Evolutionary conservation across 2,888 invertebrate species (phyloP), one percentile per base, ranked within the genome.

Genomic region (Papilio elwesi): DNA sequence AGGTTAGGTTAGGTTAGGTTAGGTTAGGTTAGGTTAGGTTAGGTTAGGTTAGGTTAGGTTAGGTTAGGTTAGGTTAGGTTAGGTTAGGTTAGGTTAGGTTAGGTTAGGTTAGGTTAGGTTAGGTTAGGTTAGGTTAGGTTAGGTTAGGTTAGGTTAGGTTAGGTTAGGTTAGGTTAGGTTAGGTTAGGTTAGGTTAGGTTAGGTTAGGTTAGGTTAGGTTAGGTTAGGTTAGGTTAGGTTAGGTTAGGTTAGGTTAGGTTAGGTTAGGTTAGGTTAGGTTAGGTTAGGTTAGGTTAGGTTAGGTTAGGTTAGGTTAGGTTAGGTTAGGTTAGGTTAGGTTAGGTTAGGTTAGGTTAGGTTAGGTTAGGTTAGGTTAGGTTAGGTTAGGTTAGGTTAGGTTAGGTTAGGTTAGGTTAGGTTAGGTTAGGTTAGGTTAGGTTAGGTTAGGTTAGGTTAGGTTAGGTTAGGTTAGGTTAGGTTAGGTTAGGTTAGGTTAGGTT

Each of bases 71-170:
- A n/a, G 73, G 65, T 65, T 68, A 73, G 73, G 68, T 73, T 69
- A 69, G 73, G 73, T 73, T 73, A 73, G 73, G 73, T 73, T 73
- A 73, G 73, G 73, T 73, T 69, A 73, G 73, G 73, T 73, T 73
- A 73, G 73, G 73, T 73, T 73, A 69, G 73, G 68, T 73, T 69
- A 69, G 73, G 73, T 73, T 68, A 73, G 73, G 72, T 73, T 68
- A 73, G 73, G 73, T 73, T 68, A 73, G 73, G 73, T 73, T 69
- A 73, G 73, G 73, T 73, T 69, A 73, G 73, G 73, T 69, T 65
- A 68, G 69, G 73, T 49, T 71, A 74, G 75, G 70, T 76, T 71
- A 76, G 77, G 71, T 74, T 68, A 75, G 76, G 69, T 65, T 69
- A 69, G 48, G 57, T 64, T 55, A 65, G 65, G 69, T 57, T 51